Percentiles rank a stretch among this genome's conserved stretches.
phyloP scores from a whole-genome alignment of 2,113 vertebrate species.

The Pristiophorus japonicus region DNA sequence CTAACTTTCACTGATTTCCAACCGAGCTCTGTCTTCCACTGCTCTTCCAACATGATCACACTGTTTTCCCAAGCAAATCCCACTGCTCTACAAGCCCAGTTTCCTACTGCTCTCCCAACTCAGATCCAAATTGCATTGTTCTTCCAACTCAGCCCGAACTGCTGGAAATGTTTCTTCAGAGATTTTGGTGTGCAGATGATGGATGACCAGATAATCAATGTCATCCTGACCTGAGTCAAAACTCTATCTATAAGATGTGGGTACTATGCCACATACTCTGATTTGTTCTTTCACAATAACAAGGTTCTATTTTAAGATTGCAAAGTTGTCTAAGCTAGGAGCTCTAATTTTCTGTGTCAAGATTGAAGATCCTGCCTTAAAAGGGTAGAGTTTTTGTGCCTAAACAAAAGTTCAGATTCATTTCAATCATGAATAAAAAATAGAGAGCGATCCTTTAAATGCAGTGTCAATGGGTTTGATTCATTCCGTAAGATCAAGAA shows the following conservation, averaged over 20 bases:
- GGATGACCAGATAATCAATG: background rate
- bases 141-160: background rate
- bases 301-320: background rate
- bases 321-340: background rate
- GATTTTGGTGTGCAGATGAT: no score
- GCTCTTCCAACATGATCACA: background rate
- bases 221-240: no score
- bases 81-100: background rate
- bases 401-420: background rate
- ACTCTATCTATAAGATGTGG: background rate
- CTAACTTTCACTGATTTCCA: background rate
- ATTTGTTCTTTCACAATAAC: background rate
- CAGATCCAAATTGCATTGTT: background rate
- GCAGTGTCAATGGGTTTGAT: background rate
- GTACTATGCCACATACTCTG: background rate
- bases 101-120: background rate
- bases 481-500: background rate
- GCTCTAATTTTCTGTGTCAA: background rate
- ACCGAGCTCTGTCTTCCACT: no score
- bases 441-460: background rate
- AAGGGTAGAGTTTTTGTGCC: background rate
- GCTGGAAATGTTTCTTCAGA: background rate
- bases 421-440: background rate
- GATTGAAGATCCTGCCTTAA: background rate
- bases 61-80: background rate